Conservation (phyloP, 2,888 invertebrate genomes). For the Synergus japonicus region DNA sequence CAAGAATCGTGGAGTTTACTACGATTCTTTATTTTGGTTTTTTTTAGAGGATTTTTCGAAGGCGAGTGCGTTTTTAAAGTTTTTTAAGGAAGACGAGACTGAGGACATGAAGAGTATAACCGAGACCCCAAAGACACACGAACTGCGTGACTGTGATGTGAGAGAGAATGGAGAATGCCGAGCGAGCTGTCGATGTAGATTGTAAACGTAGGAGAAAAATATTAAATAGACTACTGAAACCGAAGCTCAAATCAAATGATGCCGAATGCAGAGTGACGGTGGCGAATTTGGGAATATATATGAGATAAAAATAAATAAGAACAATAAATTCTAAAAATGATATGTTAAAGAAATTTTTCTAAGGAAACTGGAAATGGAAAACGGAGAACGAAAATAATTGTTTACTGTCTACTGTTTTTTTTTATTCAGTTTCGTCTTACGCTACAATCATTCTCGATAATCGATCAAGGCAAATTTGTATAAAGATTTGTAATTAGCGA, state of each 20-base stretch:
- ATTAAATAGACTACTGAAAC: slow-evolving; percentile 15
- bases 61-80: slow-evolving; percentile 27
- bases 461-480: slow-evolving; percentile 62
- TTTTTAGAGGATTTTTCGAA: slow-evolving; percentile 2
- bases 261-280: background rate
- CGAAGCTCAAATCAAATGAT: slow-evolving; percentile 1
- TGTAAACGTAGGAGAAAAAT: slow-evolving; percentile 43
- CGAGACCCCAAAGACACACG: slow-evolving; percentile 58
- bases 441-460: slow-evolving; percentile 51
- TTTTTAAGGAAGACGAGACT: slow-evolving; percentile 35
- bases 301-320: background rate
- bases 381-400: slow-evolving; percentile 8
- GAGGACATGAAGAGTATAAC: slow-evolving; percentile 46
- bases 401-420: slow-evolving; percentile 39
- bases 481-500: slow-evolving; percentile 65
- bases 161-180: slow-evolving; percentile 35
- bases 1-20: background rate
- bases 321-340: slow-evolving; percentile 5
- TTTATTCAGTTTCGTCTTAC: slow-evolving; percentile 51
- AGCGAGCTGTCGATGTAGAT: slow-evolving; percentile 43
- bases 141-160: slow-evolving; percentile 62
- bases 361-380: slow-evolving; percentile 20
- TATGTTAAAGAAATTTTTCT: background rate
- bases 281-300: background rate
- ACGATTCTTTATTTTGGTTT: background rate